Evolutionary conservation across 2,113 vertebrate genomes (phyloP).

Genomic region (Catharus bicknelli): DNA sequence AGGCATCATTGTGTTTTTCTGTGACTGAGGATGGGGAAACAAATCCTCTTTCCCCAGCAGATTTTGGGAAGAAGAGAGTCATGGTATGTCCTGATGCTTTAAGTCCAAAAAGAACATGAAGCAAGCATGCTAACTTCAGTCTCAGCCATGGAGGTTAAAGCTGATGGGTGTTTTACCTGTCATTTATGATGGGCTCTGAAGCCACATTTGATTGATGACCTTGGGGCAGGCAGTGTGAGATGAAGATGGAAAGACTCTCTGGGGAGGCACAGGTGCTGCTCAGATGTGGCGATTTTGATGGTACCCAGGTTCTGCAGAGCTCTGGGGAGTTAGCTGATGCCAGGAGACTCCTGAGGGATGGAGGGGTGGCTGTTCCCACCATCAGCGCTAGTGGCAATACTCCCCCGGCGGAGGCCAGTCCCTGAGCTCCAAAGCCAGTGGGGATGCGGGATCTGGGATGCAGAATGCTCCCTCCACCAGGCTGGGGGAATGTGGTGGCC

Average conservation of each 20-base stretch:
- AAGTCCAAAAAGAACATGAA: rapidly evolving
- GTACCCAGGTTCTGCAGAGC: neutral
- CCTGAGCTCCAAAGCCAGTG: no score
- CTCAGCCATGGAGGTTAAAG: neutral
- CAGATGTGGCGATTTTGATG: neutral
- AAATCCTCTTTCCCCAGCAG: neutral
- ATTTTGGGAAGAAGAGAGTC: neutral
- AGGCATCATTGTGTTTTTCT: neutral
- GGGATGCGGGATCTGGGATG: neutral
- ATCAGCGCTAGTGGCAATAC: conserved; percentile 34
- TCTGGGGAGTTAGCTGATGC: rapidly evolving
- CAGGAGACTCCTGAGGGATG: rapidly evolving
- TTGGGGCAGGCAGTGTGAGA: neutral
- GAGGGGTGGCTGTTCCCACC: neutral
- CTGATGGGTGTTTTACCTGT: neutral
- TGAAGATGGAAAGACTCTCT: no score
- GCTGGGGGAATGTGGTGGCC: no score
- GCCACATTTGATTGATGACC: neutral
- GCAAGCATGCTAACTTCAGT: neutral
- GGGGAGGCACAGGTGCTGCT: no score
- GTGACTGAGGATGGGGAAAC: neutral
- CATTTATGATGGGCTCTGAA: neutral
- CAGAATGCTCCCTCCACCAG: no score
- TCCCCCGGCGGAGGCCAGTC: neutral
- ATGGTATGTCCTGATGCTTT: no score